Percentiles rank a stretch among this genome's conserved stretches.
These are phyloP conservation scores for Ciconia maguari DNA, from an alignment of 2,113 vertebrate genomes.

Conservation along the genomic window DNA sequence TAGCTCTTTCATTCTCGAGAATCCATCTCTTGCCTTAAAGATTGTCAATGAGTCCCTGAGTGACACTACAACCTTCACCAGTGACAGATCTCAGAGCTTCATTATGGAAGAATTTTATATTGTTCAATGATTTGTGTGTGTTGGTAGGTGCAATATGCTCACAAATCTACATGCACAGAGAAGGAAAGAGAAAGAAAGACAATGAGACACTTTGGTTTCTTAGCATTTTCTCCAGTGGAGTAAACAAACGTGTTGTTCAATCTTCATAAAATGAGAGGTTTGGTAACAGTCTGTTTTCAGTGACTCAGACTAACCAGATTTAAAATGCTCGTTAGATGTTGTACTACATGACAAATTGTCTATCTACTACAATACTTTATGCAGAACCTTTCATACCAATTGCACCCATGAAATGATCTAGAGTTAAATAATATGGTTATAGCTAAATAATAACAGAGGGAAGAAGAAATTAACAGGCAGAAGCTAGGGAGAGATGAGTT, in stretches of 20 bases:
- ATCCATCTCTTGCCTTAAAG: slow-evolving; percentile 23
- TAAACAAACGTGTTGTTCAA: neutral
- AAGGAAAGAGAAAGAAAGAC: neutral
- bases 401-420: neutral
- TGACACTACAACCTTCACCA: slow-evolving; percentile 31
- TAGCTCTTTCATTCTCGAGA: neutral
- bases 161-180: neutral
- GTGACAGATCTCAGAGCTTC: neutral
- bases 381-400: neutral
- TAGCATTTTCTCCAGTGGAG: neutral
- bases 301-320: neutral
- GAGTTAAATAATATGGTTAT: neutral
- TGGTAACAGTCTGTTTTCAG: neutral
- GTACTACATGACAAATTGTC: neutral
- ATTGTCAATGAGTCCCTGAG: slow-evolving; percentile 41
- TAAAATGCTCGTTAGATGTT: slow-evolving; percentile 7
- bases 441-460: neutral
- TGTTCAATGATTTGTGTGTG: slow-evolving; percentile 17
- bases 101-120: neutral
- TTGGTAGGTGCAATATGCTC: neutral
- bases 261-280: neutral
- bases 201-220: neutral
- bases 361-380: neutral
- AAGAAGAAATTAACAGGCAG: neutral
- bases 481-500: neutral